A percentile compares a stretch with the other conserved stretches of the same genome.
These are phyloP conservation scores for Chrysogorgia sp. DNA, from an alignment of 92 coral and sea anemone genomes.

Conservation along the genomic window DNA sequence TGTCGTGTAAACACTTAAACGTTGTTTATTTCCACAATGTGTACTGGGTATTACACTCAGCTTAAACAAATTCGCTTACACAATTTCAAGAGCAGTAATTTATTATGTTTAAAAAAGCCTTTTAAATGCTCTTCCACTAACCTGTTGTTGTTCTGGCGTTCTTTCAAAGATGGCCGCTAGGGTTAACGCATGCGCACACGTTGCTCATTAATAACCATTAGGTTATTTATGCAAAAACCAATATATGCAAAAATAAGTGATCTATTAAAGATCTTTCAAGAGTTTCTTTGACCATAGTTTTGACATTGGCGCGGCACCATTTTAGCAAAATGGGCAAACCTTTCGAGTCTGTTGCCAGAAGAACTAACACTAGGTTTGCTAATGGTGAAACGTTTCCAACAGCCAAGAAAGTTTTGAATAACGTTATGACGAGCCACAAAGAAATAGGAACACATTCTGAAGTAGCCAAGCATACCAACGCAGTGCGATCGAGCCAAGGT, in stretches of 20 bases:
- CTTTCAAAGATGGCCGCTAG: neutral
- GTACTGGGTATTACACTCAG: no score
- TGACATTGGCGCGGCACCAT: neutral
- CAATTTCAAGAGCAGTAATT: no score
- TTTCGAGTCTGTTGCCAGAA: neutral
- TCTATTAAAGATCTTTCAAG: neutral
- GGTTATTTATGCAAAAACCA: no score
- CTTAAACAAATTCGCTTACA: no score
- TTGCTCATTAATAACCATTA: neutral
- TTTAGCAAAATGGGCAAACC: neutral
- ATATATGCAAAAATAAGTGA: neutral
- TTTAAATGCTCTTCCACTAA: neutral
- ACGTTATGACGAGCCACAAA: neutral
- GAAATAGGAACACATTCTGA: neutral
- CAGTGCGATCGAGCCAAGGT: neutral
- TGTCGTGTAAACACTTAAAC: no score
- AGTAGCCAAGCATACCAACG: neutral
- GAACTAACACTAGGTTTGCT: neutral
- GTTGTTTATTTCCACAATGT: no score
- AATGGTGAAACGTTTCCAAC: no score
- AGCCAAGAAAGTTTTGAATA: neutral
- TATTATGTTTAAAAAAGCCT: no score
- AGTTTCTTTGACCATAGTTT: neutral
- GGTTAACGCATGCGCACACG: neutral
- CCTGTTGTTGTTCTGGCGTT: neutral